Percentiles rank a stretch among this genome's conserved stretches.
These are phyloP conservation scores for Danio albolineatus DNA, from an alignment of 2,797 vertebrate species.

Conservation along the genomic window DNA sequence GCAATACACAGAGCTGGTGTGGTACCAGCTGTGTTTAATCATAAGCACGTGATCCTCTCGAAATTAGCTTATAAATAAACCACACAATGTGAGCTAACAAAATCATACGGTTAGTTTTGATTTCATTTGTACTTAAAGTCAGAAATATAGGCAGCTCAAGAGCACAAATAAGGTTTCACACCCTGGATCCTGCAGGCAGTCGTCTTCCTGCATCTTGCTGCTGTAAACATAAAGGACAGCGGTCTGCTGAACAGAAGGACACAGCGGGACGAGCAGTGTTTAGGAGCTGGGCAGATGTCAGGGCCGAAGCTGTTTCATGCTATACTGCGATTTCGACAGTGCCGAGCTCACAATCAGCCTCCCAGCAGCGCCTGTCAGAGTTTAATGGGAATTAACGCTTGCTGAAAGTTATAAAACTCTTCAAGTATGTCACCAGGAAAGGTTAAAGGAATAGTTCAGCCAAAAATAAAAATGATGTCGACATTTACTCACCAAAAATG, in stretches of 20 bases:
- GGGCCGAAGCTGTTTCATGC: not conserved
- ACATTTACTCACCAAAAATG: constrained; percentile 25
- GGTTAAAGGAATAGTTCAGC: constrained; percentile 39
- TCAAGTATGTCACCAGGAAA: constrained; percentile 28
- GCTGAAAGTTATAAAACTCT: constrained; percentile 46
- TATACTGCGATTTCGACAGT: not conserved
- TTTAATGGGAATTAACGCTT: constrained; percentile 43
- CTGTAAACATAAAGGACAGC: constrained; percentile 24
- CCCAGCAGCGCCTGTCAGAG: constrained; percentile 27
- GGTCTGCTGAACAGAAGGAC: constrained; percentile 35
- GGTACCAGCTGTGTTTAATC: too few relatives aligned
- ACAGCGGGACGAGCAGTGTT: constrained; percentile 22
- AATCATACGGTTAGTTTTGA: too few relatives aligned
- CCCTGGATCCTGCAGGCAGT: not conserved
- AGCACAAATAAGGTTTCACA: not conserved
- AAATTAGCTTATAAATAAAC: too few relatives aligned
- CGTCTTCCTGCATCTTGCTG: constrained; percentile 5
- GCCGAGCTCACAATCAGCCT: constrained; percentile 18
- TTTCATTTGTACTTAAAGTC: too few relatives aligned
- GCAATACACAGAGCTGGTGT: too few relatives aligned
- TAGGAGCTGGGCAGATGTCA: constrained; percentile 34
- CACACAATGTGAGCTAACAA: too few relatives aligned
- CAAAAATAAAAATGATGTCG: constrained; percentile 29
- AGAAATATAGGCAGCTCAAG: not conserved
- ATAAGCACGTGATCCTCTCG: too few relatives aligned